phyloP scores from a whole-genome alignment of 2,888 invertebrate genomes.

The Elysia crispata region DNA sequence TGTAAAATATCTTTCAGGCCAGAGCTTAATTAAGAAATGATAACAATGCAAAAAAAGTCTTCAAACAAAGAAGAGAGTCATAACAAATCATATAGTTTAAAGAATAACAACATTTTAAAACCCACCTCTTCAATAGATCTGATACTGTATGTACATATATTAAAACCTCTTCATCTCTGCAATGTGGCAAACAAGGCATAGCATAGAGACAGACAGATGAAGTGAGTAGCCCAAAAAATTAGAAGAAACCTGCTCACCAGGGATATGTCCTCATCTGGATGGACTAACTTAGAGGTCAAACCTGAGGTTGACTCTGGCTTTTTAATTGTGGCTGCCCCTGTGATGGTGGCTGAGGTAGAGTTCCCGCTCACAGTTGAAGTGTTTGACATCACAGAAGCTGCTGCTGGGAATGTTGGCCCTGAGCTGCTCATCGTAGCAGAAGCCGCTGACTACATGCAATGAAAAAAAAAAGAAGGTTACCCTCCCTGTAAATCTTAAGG shows the following conservation, averaged over 20 bases:
- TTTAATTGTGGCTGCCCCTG: slow-evolving; percentile 73
- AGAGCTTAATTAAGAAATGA: too few species aligned
- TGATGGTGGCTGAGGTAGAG: slow-evolving; percentile 65
- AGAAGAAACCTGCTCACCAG: slow-evolving; percentile 65
- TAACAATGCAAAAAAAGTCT: too few species aligned
- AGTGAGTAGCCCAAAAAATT: too few species aligned
- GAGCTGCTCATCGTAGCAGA: slow-evolving; percentile 41
- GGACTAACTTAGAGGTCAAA: slow-evolving; percentile 75
- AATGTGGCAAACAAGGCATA: too few species aligned
- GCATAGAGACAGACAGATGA: too few species aligned
- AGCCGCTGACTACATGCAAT: slow-evolving; percentile 21
- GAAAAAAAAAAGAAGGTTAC: slow-evolving; percentile 34
- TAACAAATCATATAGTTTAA: too few species aligned
- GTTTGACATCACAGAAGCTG: slow-evolving; percentile 56
- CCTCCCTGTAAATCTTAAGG: neutral
- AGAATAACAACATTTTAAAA: too few species aligned
- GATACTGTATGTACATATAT: too few species aligned
- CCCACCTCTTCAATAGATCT: too few species aligned
- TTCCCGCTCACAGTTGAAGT: slow-evolving; percentile 1
- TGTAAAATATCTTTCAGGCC: too few species aligned
- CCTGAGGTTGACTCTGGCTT: slow-evolving; percentile 76
- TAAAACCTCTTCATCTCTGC: too few species aligned
- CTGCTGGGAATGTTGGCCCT: slow-evolving; percentile 73
- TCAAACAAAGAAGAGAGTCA: too few species aligned
- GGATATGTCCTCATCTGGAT: slow-evolving; percentile 76